phyloP scores from a whole-genome alignment of 2,113 vertebrate species.

The Scolopax mira region DNA sequence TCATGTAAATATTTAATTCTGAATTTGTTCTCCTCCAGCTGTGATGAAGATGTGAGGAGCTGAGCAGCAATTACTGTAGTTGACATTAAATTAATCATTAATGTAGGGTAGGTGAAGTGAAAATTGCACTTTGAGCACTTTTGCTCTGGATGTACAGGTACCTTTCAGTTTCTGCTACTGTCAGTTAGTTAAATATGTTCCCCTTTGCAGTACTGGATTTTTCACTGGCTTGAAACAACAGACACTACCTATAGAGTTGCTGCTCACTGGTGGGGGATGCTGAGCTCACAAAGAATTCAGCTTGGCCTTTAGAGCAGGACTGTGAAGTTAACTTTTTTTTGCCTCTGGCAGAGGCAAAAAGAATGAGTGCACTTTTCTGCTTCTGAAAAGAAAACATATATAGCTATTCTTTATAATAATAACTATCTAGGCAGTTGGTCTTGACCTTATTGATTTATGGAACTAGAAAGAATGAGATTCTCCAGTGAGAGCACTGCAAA shows the following conservation, averaged over 20 bases:
- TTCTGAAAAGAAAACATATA: not conserved
- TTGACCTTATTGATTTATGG: not conserved
- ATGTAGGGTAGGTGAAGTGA: not conserved
- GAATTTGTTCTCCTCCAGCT: not conserved
- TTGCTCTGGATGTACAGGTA: not conserved
- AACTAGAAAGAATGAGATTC: not conserved
- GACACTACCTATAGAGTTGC: fast-evolving
- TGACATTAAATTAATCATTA: not conserved
- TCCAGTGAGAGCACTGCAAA: not conserved
- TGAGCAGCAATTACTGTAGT: not conserved
- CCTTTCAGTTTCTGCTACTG: not conserved
- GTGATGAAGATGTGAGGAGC: not conserved
- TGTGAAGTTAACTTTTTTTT: not conserved
- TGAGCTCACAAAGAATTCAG: not conserved
- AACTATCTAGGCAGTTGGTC: not conserved
- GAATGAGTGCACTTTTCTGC: not conserved
- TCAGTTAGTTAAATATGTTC: not conserved
- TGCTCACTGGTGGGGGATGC: not conserved
- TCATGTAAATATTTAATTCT: not conserved
- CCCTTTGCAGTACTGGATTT: not conserved
- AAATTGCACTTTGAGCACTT: not conserved
- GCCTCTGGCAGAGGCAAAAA: not conserved
- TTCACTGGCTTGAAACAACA: not conserved
- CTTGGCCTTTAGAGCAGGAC: not conserved
- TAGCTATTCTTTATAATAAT: not conserved